These are phyloP conservation scores for Vespertilio murinus DNA, from an alignment of 2,797 vertebrate species.

Conservation along the genomic window DNA sequence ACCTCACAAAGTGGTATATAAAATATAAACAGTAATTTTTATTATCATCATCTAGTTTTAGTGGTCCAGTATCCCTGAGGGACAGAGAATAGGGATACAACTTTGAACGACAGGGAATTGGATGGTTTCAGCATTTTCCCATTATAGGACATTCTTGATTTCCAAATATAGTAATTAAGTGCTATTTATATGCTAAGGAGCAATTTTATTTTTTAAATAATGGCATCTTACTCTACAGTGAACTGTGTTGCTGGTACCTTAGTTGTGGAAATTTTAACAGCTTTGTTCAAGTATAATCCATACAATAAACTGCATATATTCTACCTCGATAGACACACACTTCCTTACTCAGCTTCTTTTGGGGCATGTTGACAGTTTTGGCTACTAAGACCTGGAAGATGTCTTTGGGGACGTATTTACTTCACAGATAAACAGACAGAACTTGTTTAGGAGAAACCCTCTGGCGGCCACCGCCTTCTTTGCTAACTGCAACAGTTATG, in stretches of 20 bases:
- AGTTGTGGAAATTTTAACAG: background rate
- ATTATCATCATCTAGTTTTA: background rate
- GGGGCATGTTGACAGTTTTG: background rate
- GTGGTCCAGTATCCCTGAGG: background rate
- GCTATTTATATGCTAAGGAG: background rate
- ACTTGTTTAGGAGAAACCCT: background rate
- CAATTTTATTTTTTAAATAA: background rate
- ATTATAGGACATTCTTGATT: background rate
- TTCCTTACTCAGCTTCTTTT: background rate
- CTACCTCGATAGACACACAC: background rate
- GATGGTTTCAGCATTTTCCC: background rate
- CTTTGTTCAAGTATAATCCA: background rate
- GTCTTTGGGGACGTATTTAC: background rate
- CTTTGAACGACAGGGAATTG: background rate
- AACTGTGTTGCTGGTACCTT: background rate
- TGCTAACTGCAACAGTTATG: background rate
- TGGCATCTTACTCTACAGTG: background rate
- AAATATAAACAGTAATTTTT: constrained; percentile 33
- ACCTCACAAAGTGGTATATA: background rate
- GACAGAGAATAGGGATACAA: background rate
- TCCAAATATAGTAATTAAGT: background rate
- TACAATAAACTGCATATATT: background rate
- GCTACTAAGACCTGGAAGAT: background rate
- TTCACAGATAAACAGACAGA: background rate
- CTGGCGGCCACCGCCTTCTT: background rate